Base-by-base conservation (phyloP, 2,113 vertebrate genomes). In the Phylloscopus trochilus region DNA sequence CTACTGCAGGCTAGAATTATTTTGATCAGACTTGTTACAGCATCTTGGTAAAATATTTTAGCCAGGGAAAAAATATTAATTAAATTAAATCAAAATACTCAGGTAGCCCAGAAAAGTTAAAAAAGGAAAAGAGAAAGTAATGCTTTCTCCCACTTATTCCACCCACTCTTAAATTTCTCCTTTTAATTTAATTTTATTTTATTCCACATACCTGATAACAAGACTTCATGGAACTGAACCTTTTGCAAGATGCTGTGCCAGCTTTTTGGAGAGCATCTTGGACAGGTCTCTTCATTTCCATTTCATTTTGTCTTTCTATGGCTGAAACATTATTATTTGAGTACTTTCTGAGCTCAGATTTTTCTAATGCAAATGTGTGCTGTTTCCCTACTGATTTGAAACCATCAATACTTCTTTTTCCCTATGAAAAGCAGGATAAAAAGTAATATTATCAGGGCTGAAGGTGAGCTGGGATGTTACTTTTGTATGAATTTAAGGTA, bases 301-400 rank as follows among this genome's bases (percentile, higher is more conserved):
- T 68, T 77, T 86, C 11, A 75, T 81, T 86, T 85, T 67, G 27
- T 60, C 56, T 88, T 87, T 90, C 66, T 72, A 20, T 46, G 77
- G 63, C 58, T 89, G 62, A 90, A 72, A 75, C 4, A 35, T 39
- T 90, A 39, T 60, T 93, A 92, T 85, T 95, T 92, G 23, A 94
- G 70, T 28, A 30, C 44, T 68, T 85, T 72, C 31, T 5, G 6
- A 91, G 69, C 80, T 87, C 47, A 33, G 26, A 47, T 72, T 91
- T 87, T 81, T 89, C 66, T 11, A 87, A 92, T 87, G 79, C 64
- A 82, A 95, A 90, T 93, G 23, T 81, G 31, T 73, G 26, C 59
- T 56, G 79, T 49, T 87, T 79, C 30, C 22, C 77, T 69, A 7
- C 3, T 91, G 47, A 85, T 89, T 5, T 46, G 60, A 93, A 94